Conservation (phyloP, 2,797 vertebrate species). For the Typhlichthys subterraneus region DNA sequence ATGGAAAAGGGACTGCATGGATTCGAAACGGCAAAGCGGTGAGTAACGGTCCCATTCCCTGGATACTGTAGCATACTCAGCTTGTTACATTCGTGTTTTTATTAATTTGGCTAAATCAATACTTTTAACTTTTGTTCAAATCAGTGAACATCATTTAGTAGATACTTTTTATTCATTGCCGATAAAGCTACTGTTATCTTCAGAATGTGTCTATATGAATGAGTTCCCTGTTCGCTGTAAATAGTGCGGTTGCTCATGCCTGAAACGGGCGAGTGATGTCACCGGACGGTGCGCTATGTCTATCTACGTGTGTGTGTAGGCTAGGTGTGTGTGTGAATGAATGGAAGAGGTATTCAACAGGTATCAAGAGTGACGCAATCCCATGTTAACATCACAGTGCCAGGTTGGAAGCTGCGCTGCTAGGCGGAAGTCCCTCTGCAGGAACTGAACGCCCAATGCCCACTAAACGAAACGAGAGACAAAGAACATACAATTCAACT, state of each 20-base stretch:
- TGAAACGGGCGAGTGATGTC: slow-evolving; percentile 52
- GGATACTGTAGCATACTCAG: no score
- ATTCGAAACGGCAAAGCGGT: slow-evolving; percentile 62
- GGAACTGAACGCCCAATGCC: slow-evolving; percentile 57
- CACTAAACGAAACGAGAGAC: background rate
- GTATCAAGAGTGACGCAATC: slow-evolving; percentile 64
- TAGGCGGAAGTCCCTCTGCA: slow-evolving; percentile 17
- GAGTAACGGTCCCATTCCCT: slow-evolving; percentile 34
- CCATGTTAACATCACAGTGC: slow-evolving; percentile 49
- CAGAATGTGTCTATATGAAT: background rate
- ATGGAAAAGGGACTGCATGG: slow-evolving; percentile 38
- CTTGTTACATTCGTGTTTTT: background rate
- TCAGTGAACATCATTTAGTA: background rate
- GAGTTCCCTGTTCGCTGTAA: background rate
- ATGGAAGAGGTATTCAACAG: slow-evolving; percentile 49
- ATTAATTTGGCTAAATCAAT: background rate
- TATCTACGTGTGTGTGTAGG: slow-evolving; percentile 14
- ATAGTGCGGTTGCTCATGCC: background rate
- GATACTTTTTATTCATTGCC: background rate
- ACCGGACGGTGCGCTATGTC: slow-evolving; percentile 27
- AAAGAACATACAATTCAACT: no score
- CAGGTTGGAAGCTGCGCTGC: slow-evolving; percentile 54
- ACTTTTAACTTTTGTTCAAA: background rate
- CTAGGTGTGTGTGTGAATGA: slow-evolving; percentile 14
- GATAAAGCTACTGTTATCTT: no score